Evolutionary conservation across 2,888 invertebrate genomes (phyloP), one percentile per base, ranked within the genome.

Genomic region (Dicycla oo): DNA sequence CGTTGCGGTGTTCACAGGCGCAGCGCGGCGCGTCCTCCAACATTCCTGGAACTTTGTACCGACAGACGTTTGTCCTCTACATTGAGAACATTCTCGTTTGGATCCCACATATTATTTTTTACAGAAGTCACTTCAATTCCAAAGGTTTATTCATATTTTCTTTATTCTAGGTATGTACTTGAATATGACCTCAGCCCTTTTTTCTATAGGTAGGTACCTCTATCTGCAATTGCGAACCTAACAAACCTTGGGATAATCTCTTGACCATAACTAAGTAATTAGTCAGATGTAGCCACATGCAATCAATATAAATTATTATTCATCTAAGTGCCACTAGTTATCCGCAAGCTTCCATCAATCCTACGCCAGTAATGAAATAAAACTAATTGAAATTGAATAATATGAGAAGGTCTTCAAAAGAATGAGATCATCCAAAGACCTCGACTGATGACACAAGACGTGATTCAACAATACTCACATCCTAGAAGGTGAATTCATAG

Each of bases 391-490:
- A 90, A 88, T 81, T 80, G 80, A 91, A 87, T 86, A 87, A 89
- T 91, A 86, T 82, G 77, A 82, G 85, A 88, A 92, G 91, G 90
- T 90, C 87, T 91, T 86, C 86, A 80, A 89, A 89, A 90, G 88
- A 88, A 92, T 94, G 94, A 94, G 91, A 92, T 94, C 94, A 94
- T 90, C 88, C 58, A 69, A 83, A 92, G 92, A 90, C 92, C 93
- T 93, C 91, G 91, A 84, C 82, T 82, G 90, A 93, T 92, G 92
- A 94, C 91, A 92, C 92, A 91, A 92, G 87, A 86, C 88, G 86
- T 93, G 92, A 92, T 91, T 94, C 90, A 92, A 93, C 85, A 88
- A 87, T 84, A 86, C 77, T 75, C 81, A 81, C 77, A 84, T 86
- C 87, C 80, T 79, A 57, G 73, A 82, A 81, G 75, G 82, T 69